Evolutionary conservation across 1,140 invertebrate genomes (phyloP).

Genomic region (Sesamia nonagrioides): DNA sequence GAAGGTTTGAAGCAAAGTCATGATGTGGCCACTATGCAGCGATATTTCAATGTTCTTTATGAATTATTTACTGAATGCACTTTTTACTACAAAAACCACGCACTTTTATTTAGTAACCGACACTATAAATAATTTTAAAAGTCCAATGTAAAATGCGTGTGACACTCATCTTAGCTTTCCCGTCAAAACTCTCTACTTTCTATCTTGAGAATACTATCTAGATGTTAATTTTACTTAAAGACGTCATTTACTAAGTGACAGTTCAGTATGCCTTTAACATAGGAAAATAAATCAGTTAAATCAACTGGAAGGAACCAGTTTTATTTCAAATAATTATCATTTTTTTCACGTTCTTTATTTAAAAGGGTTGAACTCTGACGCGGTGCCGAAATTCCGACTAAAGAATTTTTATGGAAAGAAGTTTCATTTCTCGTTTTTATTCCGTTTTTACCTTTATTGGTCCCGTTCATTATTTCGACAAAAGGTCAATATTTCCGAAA

Average conservation of each 20-base stretch:
- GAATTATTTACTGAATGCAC: too few species aligned
- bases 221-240: not conserved
- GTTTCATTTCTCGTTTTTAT: slow-evolving; percentile 2
- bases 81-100: too few species aligned
- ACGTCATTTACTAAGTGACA: not conserved
- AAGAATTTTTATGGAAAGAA: slow-evolving; percentile 2
- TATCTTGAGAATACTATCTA: too few species aligned
- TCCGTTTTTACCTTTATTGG: slow-evolving; percentile 16
- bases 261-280: not conserved
- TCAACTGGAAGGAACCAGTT: not conserved
- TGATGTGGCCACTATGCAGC: too few species aligned
- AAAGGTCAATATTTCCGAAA: slow-evolving; percentile 19
- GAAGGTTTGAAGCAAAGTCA: too few species aligned
- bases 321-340: slow-evolving; percentile 14
- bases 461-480: slow-evolving; percentile 2
- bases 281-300: not conserved
- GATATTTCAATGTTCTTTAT: too few species aligned
- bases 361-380: slow-evolving; percentile 1
- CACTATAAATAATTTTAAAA: too few species aligned
- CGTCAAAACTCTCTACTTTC: too few species aligned
- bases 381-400: not conserved
- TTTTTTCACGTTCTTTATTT: slow-evolving; percentile 14
- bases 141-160: too few species aligned
- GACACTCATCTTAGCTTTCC: too few species aligned
- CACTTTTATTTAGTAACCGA: too few species aligned